Evolutionary conservation across 1,140 invertebrate genomes (phyloP), one percentile per base, ranked within the genome.

Genomic region (Drosophila quadrilineata): DNA sequence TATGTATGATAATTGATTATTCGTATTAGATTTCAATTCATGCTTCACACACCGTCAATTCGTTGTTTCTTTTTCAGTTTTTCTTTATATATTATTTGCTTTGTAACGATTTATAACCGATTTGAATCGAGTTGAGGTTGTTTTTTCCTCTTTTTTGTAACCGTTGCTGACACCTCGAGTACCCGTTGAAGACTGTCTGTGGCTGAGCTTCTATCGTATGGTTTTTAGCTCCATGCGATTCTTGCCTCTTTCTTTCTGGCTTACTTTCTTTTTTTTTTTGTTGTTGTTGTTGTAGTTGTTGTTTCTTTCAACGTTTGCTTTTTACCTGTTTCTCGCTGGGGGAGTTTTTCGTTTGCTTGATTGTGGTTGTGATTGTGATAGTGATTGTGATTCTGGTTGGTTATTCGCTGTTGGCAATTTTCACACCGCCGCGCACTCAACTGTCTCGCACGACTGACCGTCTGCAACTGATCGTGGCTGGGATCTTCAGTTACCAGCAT

Each of bases 391-490:
- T 68, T 64, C 54, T 67, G 28, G 68, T 66, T 62, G 56, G 29
- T 62, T 48, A 38, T 68, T 68, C 56, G 69, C 41, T 31, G 63
- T 68, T 62, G 68, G 57, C 58, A 59, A 65, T 74, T 79, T 68
- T 79, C 66, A 75, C 64, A 87, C 77, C 87, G 87, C 71, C 77
- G 85, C 84, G 75, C 82, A 85, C 87, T 70, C 87, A 88, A 88
- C 87, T 88, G 77, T 80, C 82, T 84, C 72, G 87, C 77, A 80
- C 87, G 87, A 88, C 82, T 82, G 68, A 85, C 75, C 75, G 87
- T 88, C 82, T 88, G 77, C 82, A 87, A 88, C 87, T 88, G 87
- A 88, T 88, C 87, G 65, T 67, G 72, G 63, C 56, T 74, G 45
- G 35, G 59, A 59, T 67, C 82, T 85, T 79, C 50, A 79, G 82